Percentiles rank a stretch among this genome's conserved stretches.
Evolutionary conservation across 2,888 invertebrate genomes (phyloP).

Genomic region (Protophormia terraenovae): DNA sequence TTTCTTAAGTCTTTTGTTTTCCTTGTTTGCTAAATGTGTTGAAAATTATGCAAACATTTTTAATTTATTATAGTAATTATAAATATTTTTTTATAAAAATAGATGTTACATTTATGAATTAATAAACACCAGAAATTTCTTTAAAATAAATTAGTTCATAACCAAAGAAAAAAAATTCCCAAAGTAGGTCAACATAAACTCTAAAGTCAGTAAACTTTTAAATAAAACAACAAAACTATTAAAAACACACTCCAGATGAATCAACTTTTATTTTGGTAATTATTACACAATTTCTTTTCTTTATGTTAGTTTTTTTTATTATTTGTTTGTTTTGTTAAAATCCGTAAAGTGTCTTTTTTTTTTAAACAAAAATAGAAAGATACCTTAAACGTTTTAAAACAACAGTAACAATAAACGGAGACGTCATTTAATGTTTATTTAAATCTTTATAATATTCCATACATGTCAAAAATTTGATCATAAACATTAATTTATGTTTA

Average conservation of each 20-base stretch:
- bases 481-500: background rate
- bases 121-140: background rate
- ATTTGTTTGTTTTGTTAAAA: conserved; percentile 2
- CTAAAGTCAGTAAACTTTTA: conserved; percentile 33
- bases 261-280: conserved; percentile 19
- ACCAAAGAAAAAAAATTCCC: background rate
- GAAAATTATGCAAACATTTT: background rate
- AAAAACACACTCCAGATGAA: conserved; percentile 20
- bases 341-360: background rate
- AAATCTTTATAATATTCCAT: background rate
- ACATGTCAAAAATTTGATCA: background rate
- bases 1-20: conserved; percentile 46
- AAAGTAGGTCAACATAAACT: conserved; percentile 44
- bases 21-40: background rate
- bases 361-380: background rate
- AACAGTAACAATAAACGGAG: background rate
- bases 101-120: background rate
- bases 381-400: background rate
- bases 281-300: conserved; percentile 27
- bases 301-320: conserved; percentile 1
- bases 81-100: background rate
- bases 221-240: background rate
- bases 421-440: conserved; percentile 4
- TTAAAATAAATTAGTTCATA: background rate
- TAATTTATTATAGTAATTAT: background rate